Evolutionary conservation across 2,797 vertebrate genomes (phyloP).

Genomic region (Brachyalestes nurse): DNA sequence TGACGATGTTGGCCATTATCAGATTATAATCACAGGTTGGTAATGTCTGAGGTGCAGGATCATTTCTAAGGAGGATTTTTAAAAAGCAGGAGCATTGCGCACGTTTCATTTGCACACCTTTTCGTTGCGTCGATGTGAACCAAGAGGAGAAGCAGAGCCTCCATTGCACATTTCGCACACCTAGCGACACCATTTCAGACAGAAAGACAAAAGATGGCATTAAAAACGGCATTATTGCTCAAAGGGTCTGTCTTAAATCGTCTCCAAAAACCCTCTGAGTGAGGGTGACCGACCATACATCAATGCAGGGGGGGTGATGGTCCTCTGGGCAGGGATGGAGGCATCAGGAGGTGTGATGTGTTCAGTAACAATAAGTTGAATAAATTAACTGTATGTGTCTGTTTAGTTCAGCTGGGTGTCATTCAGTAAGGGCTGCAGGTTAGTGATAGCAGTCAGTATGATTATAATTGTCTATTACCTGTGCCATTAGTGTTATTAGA

Average conservation of each 20-base stretch:
- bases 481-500: neutral
- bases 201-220: conserved; percentile 21
- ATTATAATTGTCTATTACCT: neutral
- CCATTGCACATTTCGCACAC: neutral
- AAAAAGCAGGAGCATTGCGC: neutral
- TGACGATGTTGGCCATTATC: neutral
- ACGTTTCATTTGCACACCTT: neutral
- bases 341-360: neutral
- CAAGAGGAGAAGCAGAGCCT: neutral
- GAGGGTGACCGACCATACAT: neutral
- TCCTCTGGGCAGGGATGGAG: conserved; percentile 1
- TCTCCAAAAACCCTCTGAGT: neutral
- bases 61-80: too few species aligned
- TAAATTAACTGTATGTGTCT: neutral
- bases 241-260: neutral
- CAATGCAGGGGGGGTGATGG: neutral
- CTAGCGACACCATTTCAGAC: neutral
- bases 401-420: neutral
- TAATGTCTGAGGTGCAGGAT: neutral
- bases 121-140: neutral
- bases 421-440: neutral
- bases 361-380: neutral
- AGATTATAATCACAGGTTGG: neutral
- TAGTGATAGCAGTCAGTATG: neutral
- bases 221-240: neutral